phyloP scores from a whole-genome alignment of 2,113 vertebrate species.

The Otocyon megalotis region DNA sequence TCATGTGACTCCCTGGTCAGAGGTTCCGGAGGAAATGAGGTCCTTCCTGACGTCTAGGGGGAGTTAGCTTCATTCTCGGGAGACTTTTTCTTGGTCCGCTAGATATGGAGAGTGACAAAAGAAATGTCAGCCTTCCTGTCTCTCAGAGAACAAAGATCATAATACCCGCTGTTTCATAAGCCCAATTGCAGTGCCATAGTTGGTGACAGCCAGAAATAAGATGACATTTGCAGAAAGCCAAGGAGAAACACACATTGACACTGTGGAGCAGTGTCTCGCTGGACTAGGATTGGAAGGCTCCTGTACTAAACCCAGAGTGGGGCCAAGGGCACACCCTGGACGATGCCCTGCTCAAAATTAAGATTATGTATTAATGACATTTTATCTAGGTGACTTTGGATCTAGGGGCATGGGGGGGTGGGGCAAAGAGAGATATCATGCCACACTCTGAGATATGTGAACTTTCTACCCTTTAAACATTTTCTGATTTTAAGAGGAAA shows the following conservation, averaged over 20 bases:
- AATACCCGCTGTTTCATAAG: neutral
- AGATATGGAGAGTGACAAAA: neutral
- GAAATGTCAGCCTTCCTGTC: neutral
- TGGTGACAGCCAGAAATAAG: neutral
- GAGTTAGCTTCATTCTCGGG: neutral
- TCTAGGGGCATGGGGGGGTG: neutral
- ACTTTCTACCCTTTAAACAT: neutral
- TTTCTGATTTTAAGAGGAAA: neutral
- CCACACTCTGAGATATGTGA: neutral
- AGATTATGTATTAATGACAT: neutral
- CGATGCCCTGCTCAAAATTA: neutral
- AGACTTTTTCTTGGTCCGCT: neutral
- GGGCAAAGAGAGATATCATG: neutral
- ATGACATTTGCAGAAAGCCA: neutral
- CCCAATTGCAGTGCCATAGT: neutral
- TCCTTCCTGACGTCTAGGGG: neutral
- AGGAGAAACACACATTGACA: neutral
- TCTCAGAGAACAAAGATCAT: slow-evolving; percentile 25
- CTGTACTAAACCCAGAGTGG: neutral
- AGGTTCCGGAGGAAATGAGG: neutral
- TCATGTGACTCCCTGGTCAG: neutral
- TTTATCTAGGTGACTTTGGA: neutral
- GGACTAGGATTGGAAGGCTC: neutral
- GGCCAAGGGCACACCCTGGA: neutral
- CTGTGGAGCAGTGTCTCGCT: neutral